Conservation (phyloP, 2,113 vertebrate genomes). For the Sula dactylatra region DNA sequence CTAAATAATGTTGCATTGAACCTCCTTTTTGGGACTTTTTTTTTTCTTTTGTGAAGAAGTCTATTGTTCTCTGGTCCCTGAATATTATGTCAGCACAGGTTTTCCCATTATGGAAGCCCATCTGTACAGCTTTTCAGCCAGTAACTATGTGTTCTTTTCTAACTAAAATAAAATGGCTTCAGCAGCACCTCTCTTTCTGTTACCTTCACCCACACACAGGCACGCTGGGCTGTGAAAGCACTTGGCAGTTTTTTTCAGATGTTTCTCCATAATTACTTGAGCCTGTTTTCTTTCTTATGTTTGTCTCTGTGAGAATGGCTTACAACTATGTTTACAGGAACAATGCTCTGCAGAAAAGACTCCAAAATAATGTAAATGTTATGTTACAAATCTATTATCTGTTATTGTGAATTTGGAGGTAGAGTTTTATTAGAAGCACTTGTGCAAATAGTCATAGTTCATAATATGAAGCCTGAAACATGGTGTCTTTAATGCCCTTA, state of each 20-base stretch:
- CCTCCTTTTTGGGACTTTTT: background rate
- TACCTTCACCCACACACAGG: slow-evolving; percentile 22
- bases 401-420: slow-evolving; percentile 4
- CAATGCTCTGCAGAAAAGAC: background rate
- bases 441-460: background rate
- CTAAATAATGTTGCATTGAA: background rate
- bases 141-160: background rate
- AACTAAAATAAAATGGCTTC: background rate
- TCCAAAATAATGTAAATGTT: background rate
- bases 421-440: slow-evolving; percentile 23
- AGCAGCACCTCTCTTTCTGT: background rate
- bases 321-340: background rate
- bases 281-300: slow-evolving; percentile 21
- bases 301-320: background rate
- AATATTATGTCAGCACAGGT: background rate
- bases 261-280: background rate
- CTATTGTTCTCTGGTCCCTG: background rate
- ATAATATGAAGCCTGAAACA: background rate
- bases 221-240: background rate
- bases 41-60: background rate
- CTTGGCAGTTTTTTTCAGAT: background rate
- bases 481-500: background rate
- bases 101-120: background rate
- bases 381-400: slow-evolving; percentile 14
- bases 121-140: background rate